phyloP scores from a whole-genome alignment of 2,113 vertebrate genomes.

The Athene cunicularia region DNA sequence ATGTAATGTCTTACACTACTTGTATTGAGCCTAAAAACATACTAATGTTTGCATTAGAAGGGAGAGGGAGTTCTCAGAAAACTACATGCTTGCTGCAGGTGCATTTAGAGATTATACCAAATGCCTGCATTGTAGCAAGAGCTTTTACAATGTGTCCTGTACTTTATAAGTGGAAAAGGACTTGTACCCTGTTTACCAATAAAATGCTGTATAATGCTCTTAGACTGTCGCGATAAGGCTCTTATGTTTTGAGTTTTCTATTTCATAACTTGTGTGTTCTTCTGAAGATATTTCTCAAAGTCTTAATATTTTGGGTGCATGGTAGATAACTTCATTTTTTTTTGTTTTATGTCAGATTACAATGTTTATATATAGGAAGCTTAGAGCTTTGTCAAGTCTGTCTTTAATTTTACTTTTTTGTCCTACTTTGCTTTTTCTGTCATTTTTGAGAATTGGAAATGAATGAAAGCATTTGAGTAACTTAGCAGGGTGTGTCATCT shows the following conservation, averaged over 20 bases:
- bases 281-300: neutral
- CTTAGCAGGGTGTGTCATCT: neutral
- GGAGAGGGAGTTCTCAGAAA: neutral
- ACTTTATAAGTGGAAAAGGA: neutral
- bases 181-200: neutral
- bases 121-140: neutral
- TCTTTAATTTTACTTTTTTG: neutral
- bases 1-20: neutral
- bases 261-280: neutral
- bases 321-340: neutral
- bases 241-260: neutral
- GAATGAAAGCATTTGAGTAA: neutral
- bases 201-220: neutral
- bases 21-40: neutral
- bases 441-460: neutral
- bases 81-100: rapidly evolving
- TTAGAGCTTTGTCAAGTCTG: neutral
- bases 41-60: neutral
- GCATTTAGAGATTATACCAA: neutral
- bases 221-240: neutral
- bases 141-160: neutral
- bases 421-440: neutral
- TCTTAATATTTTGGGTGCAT: neutral
- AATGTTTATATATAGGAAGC: neutral
- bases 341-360: neutral